phyloP scores from a whole-genome alignment of 2,113 vertebrate species.

The Pterophyllum scalare region DNA sequence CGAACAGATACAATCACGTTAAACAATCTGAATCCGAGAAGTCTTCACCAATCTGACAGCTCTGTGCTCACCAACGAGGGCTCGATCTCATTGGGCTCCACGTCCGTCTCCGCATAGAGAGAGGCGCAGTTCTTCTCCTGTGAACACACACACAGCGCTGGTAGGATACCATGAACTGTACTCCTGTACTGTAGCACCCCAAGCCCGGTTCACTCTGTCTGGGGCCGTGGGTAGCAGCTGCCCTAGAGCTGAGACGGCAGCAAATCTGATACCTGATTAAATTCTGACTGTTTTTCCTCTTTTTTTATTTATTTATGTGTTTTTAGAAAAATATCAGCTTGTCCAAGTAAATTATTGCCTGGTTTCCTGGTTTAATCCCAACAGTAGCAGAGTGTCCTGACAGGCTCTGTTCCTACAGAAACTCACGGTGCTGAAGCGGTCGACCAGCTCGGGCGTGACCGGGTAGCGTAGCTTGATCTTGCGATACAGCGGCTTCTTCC shows the following conservation, averaged over 20 bases:
- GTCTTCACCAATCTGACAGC: not conserved
- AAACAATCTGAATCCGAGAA: not conserved
- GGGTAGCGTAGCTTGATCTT: constrained; percentile 96
- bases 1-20: not conserved
- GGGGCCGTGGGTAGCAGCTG: not conserved
- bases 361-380: not conserved
- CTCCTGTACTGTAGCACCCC: too few species aligned
- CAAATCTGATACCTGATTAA: not conserved
- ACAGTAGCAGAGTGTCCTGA: not conserved
- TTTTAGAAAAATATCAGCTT: not conserved
- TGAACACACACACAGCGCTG: not conserved
- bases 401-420: not conserved
- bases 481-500: constrained; percentile 91
- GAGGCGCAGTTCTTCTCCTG: constrained; percentile 89
- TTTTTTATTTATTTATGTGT: not conserved
- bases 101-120: constrained; percentile 90
- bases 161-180: too few species aligned
- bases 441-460: constrained; percentile 90
- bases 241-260: not conserved
- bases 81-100: constrained; percentile 93
- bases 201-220: too few species aligned
- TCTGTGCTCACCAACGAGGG: constrained; percentile 83
- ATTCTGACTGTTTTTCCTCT: not conserved
- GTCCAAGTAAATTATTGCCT: not conserved
- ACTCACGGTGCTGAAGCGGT: constrained; percentile 88